Base-by-base conservation (phyloP, 2,113 vertebrate genomes). In the Odobenus rosmarus region DNA sequence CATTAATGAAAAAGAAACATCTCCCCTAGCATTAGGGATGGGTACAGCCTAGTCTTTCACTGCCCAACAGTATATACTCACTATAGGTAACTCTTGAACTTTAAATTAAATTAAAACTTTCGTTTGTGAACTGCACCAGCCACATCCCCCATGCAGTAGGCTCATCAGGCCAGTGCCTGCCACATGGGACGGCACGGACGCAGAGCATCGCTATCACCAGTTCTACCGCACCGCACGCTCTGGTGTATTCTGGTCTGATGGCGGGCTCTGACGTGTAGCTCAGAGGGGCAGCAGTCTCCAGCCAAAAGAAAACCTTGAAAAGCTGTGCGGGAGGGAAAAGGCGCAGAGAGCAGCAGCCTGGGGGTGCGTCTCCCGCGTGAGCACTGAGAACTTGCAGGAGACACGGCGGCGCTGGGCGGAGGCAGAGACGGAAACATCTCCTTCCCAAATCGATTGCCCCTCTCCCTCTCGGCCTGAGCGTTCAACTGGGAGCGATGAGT, bases 381-480 rank as follows among this genome's bases (percentile, higher is more conserved):
- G 6, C 0, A 21, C 42, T 0, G 3, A 82, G 11, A 42, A 23
- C 13, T 61, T 88, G 6, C 71, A 0, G 0, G 69, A 36, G 85
- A 42, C 0, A 2, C 12, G 33, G 57, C 93, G 46, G 46, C 46
- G 46, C 62, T 13, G 11, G 28, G 85, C 93, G 97, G 71, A 76
- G n/a, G 19, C 55, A 92, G 96, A 55, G 55, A 93, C 42, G 93
- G 19, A 84, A 95, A 61, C 55, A 6, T 26, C 67, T 76, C 57
- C 90, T 51, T 61, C 86, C 92, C 13, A 90, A 95, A 96, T 77
- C 77, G 31, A 93, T 88, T 15, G 81, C 90, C 93, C 95, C 81
- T 72, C 80, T 26, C 95, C 53, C 71, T 90, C 71, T 92, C 51
- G 15, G 57, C 91, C 94, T 13, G 46, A 42, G 76, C 80, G 61